Base-by-base conservation (phyloP, 2,888 invertebrate species). In the Cataglyphis albicans region DNA sequence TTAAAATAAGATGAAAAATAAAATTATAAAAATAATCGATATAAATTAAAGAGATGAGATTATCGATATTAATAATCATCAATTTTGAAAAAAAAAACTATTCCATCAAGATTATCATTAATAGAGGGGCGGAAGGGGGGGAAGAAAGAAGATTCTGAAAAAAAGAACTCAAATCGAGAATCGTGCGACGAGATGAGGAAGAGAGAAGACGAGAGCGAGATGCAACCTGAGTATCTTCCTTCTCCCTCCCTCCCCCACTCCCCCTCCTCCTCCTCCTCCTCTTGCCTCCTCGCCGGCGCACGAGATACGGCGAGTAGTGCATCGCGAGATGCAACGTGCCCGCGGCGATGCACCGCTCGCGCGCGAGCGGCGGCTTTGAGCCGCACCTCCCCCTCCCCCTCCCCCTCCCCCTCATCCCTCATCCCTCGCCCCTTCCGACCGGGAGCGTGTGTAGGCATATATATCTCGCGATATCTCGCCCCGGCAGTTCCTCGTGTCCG, bases 401-500 rank as follows among this genome's bases (percentile, higher is more conserved):
- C 83, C 25, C 55, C 25, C 25, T 25, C 25, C 25, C 1, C 25
- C 25, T 1, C 25, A 1, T 0, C 25, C 25, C 25, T 25, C 25
- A 1, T 25, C 1, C 25, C 25, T 25, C 1, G 1, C 25, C 25
- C 25, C 25, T 25, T 21, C 21, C 52, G 55, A 59, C 61, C 41
- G 21, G 48, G 75, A 83, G 63, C 64, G 57, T 80, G 61, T 80
- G 78, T 87, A 82, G 82, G 86, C 81, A 81, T 76, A 81, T 76
- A 81, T 87, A 85, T 88, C 88, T 80, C 81, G 61, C 59, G 81
- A 85, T 87, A 88, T 90, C 88, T 82, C 85, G 81, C 29, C 38
- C 76, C 74, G 68, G 82, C 83, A 78, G 81, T 84, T 84, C 15
- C 41, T 44, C 85, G 82, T 86, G 86, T 87, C 87, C 86, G 87